Conservation (phyloP, 2,797 vertebrate species). For the Anolis apletophallus region DNA sequence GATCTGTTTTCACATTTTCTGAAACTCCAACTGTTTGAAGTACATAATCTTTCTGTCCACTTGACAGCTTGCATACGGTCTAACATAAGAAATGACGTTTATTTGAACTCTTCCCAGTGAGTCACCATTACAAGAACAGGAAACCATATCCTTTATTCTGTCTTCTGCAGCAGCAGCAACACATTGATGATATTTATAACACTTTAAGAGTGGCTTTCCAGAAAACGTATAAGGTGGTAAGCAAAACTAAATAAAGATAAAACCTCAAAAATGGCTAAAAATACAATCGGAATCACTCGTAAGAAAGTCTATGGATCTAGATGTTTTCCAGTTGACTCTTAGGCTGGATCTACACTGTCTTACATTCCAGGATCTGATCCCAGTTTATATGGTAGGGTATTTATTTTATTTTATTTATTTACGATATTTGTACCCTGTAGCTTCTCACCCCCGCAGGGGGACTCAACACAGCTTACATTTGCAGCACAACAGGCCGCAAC, state of each 20-base stretch:
- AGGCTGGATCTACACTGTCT: too few relatives aligned
- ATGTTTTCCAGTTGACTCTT: not conserved
- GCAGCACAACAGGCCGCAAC: too few relatives aligned
- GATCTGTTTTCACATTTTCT: slow-evolving; percentile 5
- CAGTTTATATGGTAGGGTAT: too few relatives aligned
- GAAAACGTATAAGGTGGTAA: not conserved
- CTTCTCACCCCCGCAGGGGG: too few relatives aligned
- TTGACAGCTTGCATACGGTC: not conserved
- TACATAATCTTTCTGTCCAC: not conserved
- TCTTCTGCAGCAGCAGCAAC: not conserved
- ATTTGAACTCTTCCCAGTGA: not conserved
- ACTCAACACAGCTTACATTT: too few relatives aligned
- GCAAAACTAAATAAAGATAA: not conserved
- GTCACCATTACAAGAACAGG: not conserved
- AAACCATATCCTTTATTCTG: not conserved
- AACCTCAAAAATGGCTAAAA: not conserved
- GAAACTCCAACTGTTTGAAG: not conserved
- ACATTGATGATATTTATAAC: not conserved
- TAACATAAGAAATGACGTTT: not conserved
- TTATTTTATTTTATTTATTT: too few relatives aligned
- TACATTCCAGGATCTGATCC: too few relatives aligned
- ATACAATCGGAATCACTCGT: not conserved
- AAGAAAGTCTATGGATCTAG: not conserved
- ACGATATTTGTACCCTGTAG: too few relatives aligned
- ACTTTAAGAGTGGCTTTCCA: not conserved